phyloP scores from a whole-genome alignment of 2,113 vertebrate genomes.

The Myrmecophaga tridactyla region DNA sequence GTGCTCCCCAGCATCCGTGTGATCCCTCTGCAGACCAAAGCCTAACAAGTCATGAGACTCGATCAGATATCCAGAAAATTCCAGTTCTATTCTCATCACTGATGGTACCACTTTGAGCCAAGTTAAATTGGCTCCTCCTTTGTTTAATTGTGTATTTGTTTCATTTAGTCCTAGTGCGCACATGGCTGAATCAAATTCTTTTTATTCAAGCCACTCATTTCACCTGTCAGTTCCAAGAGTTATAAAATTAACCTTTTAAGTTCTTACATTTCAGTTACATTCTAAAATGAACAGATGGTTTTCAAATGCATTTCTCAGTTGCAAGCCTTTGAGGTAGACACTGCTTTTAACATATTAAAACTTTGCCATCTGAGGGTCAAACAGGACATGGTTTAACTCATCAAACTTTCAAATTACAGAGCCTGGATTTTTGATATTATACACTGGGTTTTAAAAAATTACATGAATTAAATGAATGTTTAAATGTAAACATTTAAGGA shows the following conservation, averaged over 20 bases:
- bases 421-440: background rate
- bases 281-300: background rate
- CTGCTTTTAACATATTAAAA: background rate
- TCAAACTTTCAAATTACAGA: too few species aligned
- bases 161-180: background rate
- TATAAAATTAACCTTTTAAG: background rate
- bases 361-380: background rate
- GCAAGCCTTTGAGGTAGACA: background rate
- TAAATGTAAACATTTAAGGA: background rate
- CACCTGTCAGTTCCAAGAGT: background rate
- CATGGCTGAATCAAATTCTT: background rate
- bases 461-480: background rate
- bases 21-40: background rate
- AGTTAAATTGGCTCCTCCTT: background rate
- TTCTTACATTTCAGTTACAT: background rate
- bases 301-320: background rate
- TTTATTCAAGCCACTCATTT: background rate
- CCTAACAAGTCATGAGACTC: accelerated
- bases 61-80: background rate
- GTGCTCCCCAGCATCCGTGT: background rate
- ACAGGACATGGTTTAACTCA: background rate
- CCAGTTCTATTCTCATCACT: too few species aligned
- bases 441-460: background rate
- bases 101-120: background rate
- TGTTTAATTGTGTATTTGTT: background rate